Evolutionary conservation across 2,888 invertebrate genomes (phyloP).

Genomic region (Caenorhabditis sp.): DNA sequence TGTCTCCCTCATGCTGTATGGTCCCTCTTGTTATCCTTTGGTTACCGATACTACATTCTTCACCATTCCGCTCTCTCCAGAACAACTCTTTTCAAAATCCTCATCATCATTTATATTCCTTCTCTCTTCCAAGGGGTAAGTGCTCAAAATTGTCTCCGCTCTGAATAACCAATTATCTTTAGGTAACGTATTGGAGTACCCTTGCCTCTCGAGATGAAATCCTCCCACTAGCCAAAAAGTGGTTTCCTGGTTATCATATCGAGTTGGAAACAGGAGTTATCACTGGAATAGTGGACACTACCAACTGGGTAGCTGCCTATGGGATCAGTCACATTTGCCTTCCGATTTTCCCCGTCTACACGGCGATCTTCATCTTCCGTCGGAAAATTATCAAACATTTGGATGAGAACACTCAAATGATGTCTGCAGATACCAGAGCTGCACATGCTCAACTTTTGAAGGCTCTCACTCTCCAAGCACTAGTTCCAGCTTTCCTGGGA

Average conservation of each 20-base stretch:
- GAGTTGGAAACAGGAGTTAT: conserved; percentile 16
- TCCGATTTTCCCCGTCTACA: conserved; percentile 54
- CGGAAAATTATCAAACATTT: conserved; percentile 42
- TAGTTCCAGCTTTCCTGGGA: conserved; percentile 24
- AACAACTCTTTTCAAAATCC: conserved; percentile 1
- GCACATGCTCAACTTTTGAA: conserved; percentile 44
- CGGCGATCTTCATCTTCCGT: conserved; percentile 42
- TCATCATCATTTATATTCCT: conserved; percentile 28
- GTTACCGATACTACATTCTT: conserved; percentile 55
- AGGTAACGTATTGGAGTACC: conserved; percentile 29
- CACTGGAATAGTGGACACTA: conserved; percentile 37
- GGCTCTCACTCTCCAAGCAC: conserved; percentile 43
- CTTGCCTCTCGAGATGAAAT: background rate
- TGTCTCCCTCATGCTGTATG: conserved; percentile 45
- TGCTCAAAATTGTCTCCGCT: background rate
- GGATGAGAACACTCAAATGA: conserved; percentile 11
- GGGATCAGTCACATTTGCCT: conserved; percentile 30
- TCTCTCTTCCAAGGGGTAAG: conserved; percentile 40
- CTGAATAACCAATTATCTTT: background rate
- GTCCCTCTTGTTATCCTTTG: conserved; percentile 51
- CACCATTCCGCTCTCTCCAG: conserved; percentile 4
- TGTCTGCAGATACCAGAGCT: conserved; percentile 43
- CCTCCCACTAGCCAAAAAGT: conserved; percentile 16
- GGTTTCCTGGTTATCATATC: conserved; percentile 35
- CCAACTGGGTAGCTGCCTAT: conserved; percentile 2